Evolutionary conservation across 2,797 vertebrate genomes (phyloP).

Genomic region (Macrochelys suwanniensis): DNA sequence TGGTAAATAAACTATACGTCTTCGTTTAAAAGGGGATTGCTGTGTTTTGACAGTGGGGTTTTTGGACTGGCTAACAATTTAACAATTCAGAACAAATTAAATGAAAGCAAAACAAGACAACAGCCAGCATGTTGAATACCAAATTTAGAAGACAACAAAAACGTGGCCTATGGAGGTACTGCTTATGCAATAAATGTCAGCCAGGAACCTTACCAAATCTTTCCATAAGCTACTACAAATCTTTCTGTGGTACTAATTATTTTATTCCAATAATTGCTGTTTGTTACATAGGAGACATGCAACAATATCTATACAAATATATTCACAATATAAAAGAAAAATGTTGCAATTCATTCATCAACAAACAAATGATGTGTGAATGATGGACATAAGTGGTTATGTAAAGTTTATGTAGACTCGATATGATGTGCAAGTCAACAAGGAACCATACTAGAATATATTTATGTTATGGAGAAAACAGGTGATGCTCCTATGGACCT

Average conservation of each 20-base stretch:
- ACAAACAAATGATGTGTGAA: slow-evolving; percentile 25
- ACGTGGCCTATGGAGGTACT: background rate
- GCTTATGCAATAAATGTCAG: background rate
- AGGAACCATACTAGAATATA: slow-evolving; percentile 17
- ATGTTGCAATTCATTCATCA: background rate
- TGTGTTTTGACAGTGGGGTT: background rate
- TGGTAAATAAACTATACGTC: background rate
- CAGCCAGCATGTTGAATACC: background rate
- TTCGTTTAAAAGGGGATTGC: background rate
- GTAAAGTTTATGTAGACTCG: slow-evolving; percentile 16
- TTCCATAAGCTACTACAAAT: background rate
- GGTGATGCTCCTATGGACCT: background rate
- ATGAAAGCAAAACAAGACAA: background rate
- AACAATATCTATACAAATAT: background rate
- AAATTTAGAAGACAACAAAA: background rate
- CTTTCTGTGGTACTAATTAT: background rate
- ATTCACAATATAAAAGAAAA: background rate
- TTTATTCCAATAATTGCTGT: background rate
- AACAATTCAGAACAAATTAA: background rate
- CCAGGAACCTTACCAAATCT: background rate
- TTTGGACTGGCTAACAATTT: background rate
- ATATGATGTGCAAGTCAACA: slow-evolving; percentile 69
- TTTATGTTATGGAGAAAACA: slow-evolving; percentile 17
- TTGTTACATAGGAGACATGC: background rate
- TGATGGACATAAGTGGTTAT: slow-evolving; percentile 7